These are phyloP conservation scores for Rhabdornis inornatus DNA, from an alignment of 2,113 vertebrate genomes.

Conservation along the genomic window DNA sequence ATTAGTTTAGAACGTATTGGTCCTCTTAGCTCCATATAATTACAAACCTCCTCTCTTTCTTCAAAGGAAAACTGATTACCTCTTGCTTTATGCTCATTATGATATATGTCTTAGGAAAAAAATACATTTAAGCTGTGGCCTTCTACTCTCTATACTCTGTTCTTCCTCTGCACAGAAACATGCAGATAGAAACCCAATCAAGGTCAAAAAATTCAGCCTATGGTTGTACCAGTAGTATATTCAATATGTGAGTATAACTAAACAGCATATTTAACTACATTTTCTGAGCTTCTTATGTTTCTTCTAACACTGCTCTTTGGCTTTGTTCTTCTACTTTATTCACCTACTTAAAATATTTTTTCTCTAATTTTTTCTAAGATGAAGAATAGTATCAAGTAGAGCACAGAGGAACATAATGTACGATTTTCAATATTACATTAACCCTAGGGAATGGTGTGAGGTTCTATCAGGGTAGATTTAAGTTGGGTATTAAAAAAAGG, in stretches of 20 bases:
- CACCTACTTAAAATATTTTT: not conserved
- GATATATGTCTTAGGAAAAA: not conserved
- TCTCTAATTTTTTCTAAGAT: not conserved
- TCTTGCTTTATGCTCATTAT: not conserved
- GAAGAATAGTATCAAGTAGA: not conserved
- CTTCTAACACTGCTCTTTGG: not conserved
- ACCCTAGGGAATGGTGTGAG: not conserved
- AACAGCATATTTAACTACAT: not conserved
- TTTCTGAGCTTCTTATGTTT: not conserved
- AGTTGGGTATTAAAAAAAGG: not conserved
- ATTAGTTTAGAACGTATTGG: not conserved
- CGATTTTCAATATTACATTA: not conserved
- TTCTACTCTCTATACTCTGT: not conserved
- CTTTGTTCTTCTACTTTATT: not conserved
- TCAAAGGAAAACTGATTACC: not conserved
- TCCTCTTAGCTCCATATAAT: not conserved
- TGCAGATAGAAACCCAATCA: not conserved
- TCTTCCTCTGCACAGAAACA: not conserved
- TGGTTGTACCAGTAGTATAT: not conserved
- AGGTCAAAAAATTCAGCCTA: not conserved
- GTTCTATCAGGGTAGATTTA: not conserved
- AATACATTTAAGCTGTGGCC: accelerated
- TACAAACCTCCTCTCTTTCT: not conserved
- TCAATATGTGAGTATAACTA: not conserved
- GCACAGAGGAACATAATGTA: not conserved